Percentiles rank a stretch among this genome's conserved stretches.
These are phyloP conservation scores for Avahi laniger DNA, from an alignment of 2,797 vertebrate species.

Conservation along the genomic window DNA sequence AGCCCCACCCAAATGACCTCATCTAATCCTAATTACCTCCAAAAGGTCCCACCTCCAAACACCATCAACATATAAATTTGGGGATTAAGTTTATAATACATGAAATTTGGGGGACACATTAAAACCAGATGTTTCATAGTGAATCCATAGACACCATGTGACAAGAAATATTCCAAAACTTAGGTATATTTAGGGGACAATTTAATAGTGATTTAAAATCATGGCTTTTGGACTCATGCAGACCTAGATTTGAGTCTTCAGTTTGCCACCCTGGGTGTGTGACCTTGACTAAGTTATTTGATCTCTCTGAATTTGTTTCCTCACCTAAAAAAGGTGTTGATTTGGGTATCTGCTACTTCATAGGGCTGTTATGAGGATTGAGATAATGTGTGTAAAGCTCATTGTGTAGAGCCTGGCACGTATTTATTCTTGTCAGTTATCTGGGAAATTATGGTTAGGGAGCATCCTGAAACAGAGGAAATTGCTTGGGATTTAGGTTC, in stretches of 20 bases:
- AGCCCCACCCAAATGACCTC: background rate
- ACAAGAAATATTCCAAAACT: background rate
- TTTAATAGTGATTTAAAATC: conserved; percentile 24
- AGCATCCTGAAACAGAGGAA: conserved; percentile 37
- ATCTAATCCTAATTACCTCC: background rate
- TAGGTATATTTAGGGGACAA: background rate
- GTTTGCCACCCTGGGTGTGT: background rate
- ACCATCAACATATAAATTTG: background rate
- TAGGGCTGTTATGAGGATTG: background rate
- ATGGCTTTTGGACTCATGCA: background rate
- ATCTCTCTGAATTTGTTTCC: conserved; percentile 20
- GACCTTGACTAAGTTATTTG: background rate
- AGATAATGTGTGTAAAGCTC: background rate
- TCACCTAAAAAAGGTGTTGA: background rate
- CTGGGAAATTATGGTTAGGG: conserved; percentile 5
- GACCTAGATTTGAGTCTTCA: conserved; percentile 20
- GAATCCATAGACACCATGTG: background rate
- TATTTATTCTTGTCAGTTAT: conserved; percentile 39
- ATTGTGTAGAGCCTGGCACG: background rate
- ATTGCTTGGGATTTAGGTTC: conserved; percentile 1
- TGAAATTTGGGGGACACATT: background rate
- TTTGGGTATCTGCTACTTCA: background rate
- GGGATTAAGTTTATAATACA: background rate
- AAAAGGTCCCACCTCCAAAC: background rate
- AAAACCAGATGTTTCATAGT: background rate